A percentile compares a stretch with the other conserved stretches of the same genome.
phyloP scores from a whole-genome alignment of 1,140 invertebrate genomes.

The Wiebesia pumilae region DNA sequence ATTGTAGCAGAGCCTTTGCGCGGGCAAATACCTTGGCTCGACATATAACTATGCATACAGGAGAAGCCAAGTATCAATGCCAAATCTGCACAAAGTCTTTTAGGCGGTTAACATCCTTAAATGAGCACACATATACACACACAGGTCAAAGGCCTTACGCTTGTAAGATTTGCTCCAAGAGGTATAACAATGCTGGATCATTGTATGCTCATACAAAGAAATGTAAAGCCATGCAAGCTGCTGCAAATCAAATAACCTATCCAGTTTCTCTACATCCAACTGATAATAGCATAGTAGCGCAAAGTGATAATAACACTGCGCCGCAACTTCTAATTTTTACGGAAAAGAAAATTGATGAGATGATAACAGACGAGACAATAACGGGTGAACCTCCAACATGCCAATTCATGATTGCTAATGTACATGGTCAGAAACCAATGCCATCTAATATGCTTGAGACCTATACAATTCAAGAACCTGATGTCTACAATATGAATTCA shows the following conservation, averaged over 20 bases:
- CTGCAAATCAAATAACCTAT: constrained; percentile 46
- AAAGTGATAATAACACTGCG: constrained; percentile 52
- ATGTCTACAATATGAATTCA: constrained; percentile 61
- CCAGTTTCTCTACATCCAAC: constrained; percentile 51
- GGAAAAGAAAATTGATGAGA: constrained; percentile 62
- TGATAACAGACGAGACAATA: constrained; percentile 53
- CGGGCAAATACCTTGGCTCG: constrained; percentile 88
- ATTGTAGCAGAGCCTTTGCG: constrained; percentile 81
- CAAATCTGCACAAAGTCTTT: constrained; percentile 69
- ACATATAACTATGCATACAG: constrained; percentile 85
- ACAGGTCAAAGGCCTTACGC: constrained; percentile 73
- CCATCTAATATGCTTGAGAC: constrained; percentile 60
- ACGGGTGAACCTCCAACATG: constrained; percentile 52
- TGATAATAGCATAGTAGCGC: constrained; percentile 41
- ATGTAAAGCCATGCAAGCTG: constrained; percentile 60
- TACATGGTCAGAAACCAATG: constrained; percentile 61
- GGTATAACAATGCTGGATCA: constrained; percentile 74
- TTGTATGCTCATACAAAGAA: constrained; percentile 70
- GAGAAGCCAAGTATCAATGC: constrained; percentile 70
- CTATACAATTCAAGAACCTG: constrained; percentile 63
- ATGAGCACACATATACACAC: constrained; percentile 70
- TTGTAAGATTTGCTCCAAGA: constrained; percentile 78
- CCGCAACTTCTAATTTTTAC: constrained; percentile 62
- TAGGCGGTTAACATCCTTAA: constrained; percentile 66
- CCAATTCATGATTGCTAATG: constrained; percentile 65